Conservation (phyloP, 2,888 invertebrate genomes). For the Euspilapteryx auroguttella region DNA sequence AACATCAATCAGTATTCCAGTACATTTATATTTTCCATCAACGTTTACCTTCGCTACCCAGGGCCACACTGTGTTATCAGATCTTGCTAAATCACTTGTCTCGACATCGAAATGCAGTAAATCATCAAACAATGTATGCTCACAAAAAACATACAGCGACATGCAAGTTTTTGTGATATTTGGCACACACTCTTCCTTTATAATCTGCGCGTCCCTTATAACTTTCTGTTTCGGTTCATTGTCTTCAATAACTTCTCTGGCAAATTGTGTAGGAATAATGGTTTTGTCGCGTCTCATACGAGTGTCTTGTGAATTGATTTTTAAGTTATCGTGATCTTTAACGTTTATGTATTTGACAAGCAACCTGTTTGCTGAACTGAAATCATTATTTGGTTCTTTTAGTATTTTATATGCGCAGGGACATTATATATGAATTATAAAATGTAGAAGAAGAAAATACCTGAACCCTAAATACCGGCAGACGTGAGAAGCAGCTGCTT, state of each 20-base stretch:
- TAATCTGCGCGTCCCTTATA: slow-evolving; percentile 31
- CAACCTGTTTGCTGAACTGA: slow-evolving; percentile 35
- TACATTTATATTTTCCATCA: slow-evolving; percentile 70
- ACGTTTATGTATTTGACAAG: slow-evolving; percentile 35
- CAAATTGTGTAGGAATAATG: slow-evolving; percentile 26
- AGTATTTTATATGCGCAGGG: too few relatives aligned
- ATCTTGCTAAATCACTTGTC: slow-evolving; percentile 12
- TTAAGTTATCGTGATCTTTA: slow-evolving; percentile 19
- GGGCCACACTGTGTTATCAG: slow-evolving; percentile 46
- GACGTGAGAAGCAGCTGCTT: slow-evolving; percentile 53
- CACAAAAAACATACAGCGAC: slow-evolving; percentile 58
- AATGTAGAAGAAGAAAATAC: too few relatives aligned
- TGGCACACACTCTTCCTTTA: slow-evolving; percentile 43
- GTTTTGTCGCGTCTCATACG: slow-evolving; percentile 19
- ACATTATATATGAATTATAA: too few relatives aligned
- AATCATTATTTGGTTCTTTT: too few relatives aligned
- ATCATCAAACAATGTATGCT: slow-evolving; percentile 35
- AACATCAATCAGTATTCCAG: slow-evolving; percentile 67
- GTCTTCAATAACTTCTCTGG: slow-evolving; percentile 14
- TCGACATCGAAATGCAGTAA: slow-evolving; percentile 16
- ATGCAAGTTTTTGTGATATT: slow-evolving; percentile 51
- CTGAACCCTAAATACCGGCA: slow-evolving; percentile 72
- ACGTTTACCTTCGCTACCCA: slow-evolving; percentile 75
- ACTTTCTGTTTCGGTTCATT: slow-evolving; percentile 18
- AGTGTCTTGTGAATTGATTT: slow-evolving; percentile 12